A percentile compares a stretch with the other conserved stretches of the same genome.
Conservation (phyloP, 2,888 invertebrate genomes). For the Tetragonisca angustula region DNA sequence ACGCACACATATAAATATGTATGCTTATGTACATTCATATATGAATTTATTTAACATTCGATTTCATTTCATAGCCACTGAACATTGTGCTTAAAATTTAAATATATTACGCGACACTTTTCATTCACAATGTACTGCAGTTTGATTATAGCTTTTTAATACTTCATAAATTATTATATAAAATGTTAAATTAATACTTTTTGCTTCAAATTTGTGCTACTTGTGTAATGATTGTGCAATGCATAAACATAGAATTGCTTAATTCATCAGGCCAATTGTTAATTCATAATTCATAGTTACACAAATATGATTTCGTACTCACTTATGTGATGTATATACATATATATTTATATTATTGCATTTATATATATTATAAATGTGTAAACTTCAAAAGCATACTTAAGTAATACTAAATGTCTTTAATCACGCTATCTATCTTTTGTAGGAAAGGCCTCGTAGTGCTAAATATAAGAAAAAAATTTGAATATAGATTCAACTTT, state of each 20-base stretch:
- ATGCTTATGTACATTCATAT: conserved; percentile 16
- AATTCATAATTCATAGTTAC: conserved; percentile 44
- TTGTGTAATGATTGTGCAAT: conserved; percentile 62
- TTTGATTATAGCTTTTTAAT: conserved; percentile 23
- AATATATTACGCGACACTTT: conserved; percentile 11
- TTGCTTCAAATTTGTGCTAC: conserved; percentile 43
- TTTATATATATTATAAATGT: conserved; percentile 65
- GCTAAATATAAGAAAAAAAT: conserved; percentile 56
- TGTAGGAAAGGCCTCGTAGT: conserved; percentile 66
- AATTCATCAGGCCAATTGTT: conserved; percentile 46
- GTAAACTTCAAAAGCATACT: conserved; percentile 71
- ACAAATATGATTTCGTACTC: conserved; percentile 51
- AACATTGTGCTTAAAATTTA: conserved; percentile 33
- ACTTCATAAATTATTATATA: conserved; percentile 31
- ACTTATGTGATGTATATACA: conserved; percentile 41
- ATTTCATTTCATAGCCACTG: conserved; percentile 48
- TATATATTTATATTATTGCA: conserved; percentile 61
- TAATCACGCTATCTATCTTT: conserved; percentile 49
- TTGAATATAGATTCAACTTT: conserved; percentile 33
- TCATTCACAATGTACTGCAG: conserved; percentile 22
- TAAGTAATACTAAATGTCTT: conserved; percentile 63
- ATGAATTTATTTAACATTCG: conserved; percentile 21
- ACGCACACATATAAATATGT: not conserved
- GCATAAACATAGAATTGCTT: conserved; percentile 52
- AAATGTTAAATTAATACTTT: conserved; percentile 38